Conservation (phyloP, 2,888 invertebrate species). For the Furcula furcula region DNA sequence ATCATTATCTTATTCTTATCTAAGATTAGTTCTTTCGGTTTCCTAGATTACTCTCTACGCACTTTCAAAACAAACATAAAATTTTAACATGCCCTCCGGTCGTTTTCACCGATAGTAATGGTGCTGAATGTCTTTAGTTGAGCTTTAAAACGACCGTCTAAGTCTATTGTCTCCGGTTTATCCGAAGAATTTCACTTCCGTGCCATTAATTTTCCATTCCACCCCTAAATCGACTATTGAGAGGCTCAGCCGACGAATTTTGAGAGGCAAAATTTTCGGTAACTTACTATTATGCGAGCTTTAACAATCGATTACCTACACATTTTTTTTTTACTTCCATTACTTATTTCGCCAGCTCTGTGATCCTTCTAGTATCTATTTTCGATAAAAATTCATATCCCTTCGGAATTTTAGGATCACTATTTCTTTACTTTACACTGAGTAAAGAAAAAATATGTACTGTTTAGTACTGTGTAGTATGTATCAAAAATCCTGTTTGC, state of each 20-base stretch:
- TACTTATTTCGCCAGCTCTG: too few relatives aligned
- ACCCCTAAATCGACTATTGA: constrained; percentile 63
- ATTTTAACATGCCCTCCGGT: constrained; percentile 13
- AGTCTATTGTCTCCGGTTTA: constrained; percentile 59
- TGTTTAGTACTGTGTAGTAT: too few relatives aligned
- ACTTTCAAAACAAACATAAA: constrained; percentile 15
- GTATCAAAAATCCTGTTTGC: too few relatives aligned
- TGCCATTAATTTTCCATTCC: constrained; percentile 72
- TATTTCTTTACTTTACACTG: too few relatives aligned
- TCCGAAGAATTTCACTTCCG: constrained; percentile 67
- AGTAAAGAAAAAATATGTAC: too few relatives aligned
- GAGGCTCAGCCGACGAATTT: constrained; percentile 51
- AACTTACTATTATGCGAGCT: constrained; percentile 50
- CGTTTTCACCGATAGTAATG: constrained; percentile 32
- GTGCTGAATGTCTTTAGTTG: constrained; percentile 38
- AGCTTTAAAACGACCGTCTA: constrained; percentile 43
- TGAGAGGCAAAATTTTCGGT: constrained; percentile 53
- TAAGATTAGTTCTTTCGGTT: too few relatives aligned
- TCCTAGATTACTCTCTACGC: background rate
- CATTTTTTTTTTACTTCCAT: constrained; percentile 28
- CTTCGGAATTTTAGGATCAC: too few relatives aligned
- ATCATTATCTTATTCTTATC: too few relatives aligned
- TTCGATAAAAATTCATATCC: too few relatives aligned
- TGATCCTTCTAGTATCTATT: too few relatives aligned
- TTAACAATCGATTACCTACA: constrained; percentile 38